Conservation (phyloP, 2,113 vertebrate species). For the Rhynchomys soricoides region DNA sequence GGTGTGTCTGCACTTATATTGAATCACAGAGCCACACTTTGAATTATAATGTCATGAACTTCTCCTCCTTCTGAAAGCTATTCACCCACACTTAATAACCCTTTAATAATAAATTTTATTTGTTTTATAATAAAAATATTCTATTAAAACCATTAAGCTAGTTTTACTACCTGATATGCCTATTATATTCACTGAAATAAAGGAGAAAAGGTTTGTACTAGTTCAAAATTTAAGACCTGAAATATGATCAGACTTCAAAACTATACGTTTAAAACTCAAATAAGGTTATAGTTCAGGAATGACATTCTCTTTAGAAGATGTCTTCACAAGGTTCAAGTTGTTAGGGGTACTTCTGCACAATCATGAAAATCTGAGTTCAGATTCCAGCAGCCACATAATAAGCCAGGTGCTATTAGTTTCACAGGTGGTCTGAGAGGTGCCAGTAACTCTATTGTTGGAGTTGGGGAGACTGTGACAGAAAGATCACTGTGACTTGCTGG, state of each 20-base stretch:
- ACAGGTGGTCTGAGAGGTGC: not conserved
- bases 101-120: not conserved
- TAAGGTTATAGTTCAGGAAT: not conserved
- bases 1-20: not conserved
- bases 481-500: not conserved
- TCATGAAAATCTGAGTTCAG: not conserved
- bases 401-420: not conserved
- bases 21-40: not conserved
- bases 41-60: not conserved
- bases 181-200: not conserved
- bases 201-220: not conserved
- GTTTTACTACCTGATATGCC: not conserved
- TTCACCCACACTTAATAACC: not conserved
- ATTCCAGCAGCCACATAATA: not conserved
- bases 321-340: not conserved
- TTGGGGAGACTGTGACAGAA: too few relatives aligned
- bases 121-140: slow-evolving; percentile 21
- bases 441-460: not conserved
- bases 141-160: not conserved
- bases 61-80: not conserved
- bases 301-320: not conserved
- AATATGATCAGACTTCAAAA: not conserved
- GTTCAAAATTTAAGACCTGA: not conserved
- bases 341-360: not conserved
- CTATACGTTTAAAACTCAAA: not conserved